phyloP scores from a whole-genome alignment of 2,113 vertebrate genomes.

The Myotis yumanensis region DNA sequence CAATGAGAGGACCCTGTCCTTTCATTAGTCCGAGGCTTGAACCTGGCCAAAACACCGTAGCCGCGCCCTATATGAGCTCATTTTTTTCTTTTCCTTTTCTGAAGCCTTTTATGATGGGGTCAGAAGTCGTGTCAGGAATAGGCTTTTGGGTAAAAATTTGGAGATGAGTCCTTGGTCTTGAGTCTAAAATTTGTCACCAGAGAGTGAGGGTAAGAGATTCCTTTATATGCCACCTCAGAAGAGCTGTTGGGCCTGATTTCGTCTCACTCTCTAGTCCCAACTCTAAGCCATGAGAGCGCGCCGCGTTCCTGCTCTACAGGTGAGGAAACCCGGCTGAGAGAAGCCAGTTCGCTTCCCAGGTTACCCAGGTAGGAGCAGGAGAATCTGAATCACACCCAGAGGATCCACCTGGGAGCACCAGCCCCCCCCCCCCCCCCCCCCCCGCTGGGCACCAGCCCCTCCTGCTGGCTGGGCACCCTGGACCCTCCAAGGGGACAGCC shows the following conservation, averaged over 20 bases:
- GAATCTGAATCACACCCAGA: neutral
- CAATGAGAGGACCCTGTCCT: too few species aligned
- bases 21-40: too few species aligned
- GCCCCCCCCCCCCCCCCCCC: too few species aligned
- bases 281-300: accelerated
- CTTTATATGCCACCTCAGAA: neutral
- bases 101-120: neutral
- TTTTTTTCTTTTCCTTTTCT: neutral
- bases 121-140: neutral
- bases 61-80: neutral
- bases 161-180: neutral
- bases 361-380: neutral
- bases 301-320: too few species aligned
- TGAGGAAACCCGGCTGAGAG: neutral
- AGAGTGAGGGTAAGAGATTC: neutral
- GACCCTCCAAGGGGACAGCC: accelerated
- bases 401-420: accelerated
- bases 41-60: too few species aligned
- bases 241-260: neutral
- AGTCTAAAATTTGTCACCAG: neutral
- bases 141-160: neutral
- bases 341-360: neutral
- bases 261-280: neutral
- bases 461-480: accelerated
- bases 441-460: too few species aligned